Base-by-base conservation (phyloP, 1,140 invertebrate genomes). In the Drosophila punjabiensis region DNA sequence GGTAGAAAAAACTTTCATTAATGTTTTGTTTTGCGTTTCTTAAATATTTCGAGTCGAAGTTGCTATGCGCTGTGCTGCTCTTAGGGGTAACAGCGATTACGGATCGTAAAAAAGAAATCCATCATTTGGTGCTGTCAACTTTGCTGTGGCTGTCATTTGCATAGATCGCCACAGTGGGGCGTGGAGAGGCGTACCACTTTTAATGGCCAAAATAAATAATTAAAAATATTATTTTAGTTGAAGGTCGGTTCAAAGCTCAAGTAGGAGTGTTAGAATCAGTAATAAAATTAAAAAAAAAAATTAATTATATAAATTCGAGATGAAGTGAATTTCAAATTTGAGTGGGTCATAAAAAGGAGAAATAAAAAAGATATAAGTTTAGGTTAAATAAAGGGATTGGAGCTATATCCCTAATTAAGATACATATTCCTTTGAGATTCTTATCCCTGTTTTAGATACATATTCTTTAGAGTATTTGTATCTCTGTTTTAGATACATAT, bases 91-190 rank as follows among this genome's bases (percentile, higher is more conserved):
- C 65, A 67, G 63, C 70, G 76, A 87, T 87, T 88, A 87, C 77
- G 73, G 76, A 33, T 84, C 81, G 67, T 78, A 87, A 89, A 88
- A 87, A 88, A 88, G 84, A 88, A 88, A 88, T 88, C 77, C 84
- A 88, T 88, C 85, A 88, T 88, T 88, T 65, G 68, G 52, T 69
- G 64, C 67, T 66, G 80, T 80, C 52, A 71, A 53, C 70, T 55
- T 33, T 39, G 33, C 53, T 41, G 59, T 24, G 18, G 16, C 33
- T 71, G 47, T 59, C 53, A 37, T 67, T 62, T 69, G 76, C 52
- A 48, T 33, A 37, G 53, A 33, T 68, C 37, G 47, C 37, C 65
- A 87, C 84, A 75, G 85, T 87, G 85, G 68, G 48, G 43, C 45
- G 48, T 18, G 39, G 14, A 45, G 18, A 20, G 32, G 16, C 24